These are phyloP conservation scores for Bujurquina vittata DNA, from an alignment of 2,113 vertebrate species.

Conservation along the genomic window DNA sequence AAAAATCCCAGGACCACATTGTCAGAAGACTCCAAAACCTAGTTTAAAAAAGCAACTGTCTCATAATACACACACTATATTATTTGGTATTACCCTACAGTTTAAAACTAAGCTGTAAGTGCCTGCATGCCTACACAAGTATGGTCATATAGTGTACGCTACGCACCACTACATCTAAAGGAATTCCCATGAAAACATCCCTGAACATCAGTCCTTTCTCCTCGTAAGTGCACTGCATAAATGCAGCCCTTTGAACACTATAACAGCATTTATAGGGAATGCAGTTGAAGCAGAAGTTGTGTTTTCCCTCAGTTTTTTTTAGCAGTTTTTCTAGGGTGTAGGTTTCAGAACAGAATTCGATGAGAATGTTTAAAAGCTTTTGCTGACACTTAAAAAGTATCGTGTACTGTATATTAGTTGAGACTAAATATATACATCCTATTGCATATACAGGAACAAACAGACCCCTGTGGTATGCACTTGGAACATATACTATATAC, in stretches of 20 bases:
- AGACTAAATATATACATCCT: neutral
- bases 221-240: slow-evolving; percentile 1
- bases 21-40: neutral
- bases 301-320: neutral
- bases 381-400: neutral
- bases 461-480: neutral
- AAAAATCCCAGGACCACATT: neutral
- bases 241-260: neutral
- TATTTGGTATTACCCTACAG: neutral
- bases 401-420: neutral
- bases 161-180: neutral
- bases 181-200: neutral
- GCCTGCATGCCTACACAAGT: neutral
- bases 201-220: neutral
- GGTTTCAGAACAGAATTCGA: neutral
- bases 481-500: neutral
- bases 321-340: neutral
- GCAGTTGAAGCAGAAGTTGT: neutral
- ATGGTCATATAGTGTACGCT: neutral
- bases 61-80: neutral
- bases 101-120: neutral
- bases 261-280: neutral
- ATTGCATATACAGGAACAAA: neutral
- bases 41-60: neutral
- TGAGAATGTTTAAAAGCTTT: neutral